Evolutionary conservation across 35 echinoderm and acorn worm species (phyloP), one percentile per base, ranked within the genome.

Genomic region (Hemicentrotus pulcherrimus): DNA sequence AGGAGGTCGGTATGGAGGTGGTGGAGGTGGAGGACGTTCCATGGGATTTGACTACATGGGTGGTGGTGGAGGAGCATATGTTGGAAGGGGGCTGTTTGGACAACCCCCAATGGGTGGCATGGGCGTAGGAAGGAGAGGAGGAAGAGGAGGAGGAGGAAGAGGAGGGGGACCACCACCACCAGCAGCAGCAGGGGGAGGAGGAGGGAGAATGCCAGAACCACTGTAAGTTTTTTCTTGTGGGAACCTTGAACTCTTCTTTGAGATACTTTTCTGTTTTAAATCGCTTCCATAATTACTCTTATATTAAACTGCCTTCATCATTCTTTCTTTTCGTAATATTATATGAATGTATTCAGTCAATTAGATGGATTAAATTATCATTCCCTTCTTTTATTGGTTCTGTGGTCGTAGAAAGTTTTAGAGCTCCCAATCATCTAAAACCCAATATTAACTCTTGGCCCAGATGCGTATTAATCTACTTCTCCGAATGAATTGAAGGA

Each of bases 1-100:
- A 92, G 95, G 97, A n/a, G 97, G 95, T 47, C 86, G 86, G 19
- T 33, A 47, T 85, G 94, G 93, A 14, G 96, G 96, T 46, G 94
- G 94, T 4, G 94, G 96, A 28, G 94, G 94, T 18, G 96, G 94
- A 24, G 52, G 96, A 19, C 30, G 94, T 31, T 61, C 50, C 16
- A 95, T 90, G 60, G 91, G 91, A 50, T 93, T 93, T 58, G 91
- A 93, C 46, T 71, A 94, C 52, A 88, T 95, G 92, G 94, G 92
- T 11, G 86, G 95, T 22, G 96, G 96, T 12, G 94, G 96, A 71
- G 96, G 91, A 31, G 91, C 32, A 9, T 93, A 50, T 58, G 48
- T 30, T 31, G 46, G 91, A 58, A 12, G 91, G 31, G 91, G 91
- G 18, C 46, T 50, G 91, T 93, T 93, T 58, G 48, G 45, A 31